Base-by-base conservation (phyloP, 2,113 vertebrate species). In the Rhea pennata region DNA sequence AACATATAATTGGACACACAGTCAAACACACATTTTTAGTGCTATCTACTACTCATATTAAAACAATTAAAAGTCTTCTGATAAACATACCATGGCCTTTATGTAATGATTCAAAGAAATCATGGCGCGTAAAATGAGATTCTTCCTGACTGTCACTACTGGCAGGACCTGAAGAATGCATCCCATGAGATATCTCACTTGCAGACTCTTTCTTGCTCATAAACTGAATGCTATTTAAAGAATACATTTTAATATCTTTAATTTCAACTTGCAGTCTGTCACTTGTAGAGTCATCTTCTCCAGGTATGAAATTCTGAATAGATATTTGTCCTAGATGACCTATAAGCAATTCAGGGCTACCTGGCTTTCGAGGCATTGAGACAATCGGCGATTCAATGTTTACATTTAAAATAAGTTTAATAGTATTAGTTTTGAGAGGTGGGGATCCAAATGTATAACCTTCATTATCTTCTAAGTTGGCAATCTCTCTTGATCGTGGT, bases 331-430 rank as follows among this genome's bases (percentile, higher is more conserved):
- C 99, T 15, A 99, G 92, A 74, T 99, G 99, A 62, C 99, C 99
- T 4, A 99, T 99, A 83, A 99, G 94, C 19, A 99, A 97, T 87
- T 99, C 99, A 4, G 98, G 97, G 95, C 99, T 99, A 51, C 99
- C 99, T 8, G 99, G 99, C 92, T 98, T 99, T 51, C 99, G 98
- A 79, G 99, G 99, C 85, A 99, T 98, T 6, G 99, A 99, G 27
- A 99, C 99, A 20, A 99, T 98, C 0, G 99, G 99, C 0, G 99
- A 99, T 27, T 99, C 99, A 23, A 99, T 99, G 91, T 98, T 99
- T 40, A 99, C 73, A 42, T 99, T 99, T 84, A 99, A 97, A 85
- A 98, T 99, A 11, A 99, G 98, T 83, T 99, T 99, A 33, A 99
- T 99, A 2, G 99, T 97, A 67, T 99, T 99, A 0, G 95, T 97